Base-by-base conservation (phyloP, 2,888 invertebrate genomes). In the Acanthosepion esculentum region DNA sequence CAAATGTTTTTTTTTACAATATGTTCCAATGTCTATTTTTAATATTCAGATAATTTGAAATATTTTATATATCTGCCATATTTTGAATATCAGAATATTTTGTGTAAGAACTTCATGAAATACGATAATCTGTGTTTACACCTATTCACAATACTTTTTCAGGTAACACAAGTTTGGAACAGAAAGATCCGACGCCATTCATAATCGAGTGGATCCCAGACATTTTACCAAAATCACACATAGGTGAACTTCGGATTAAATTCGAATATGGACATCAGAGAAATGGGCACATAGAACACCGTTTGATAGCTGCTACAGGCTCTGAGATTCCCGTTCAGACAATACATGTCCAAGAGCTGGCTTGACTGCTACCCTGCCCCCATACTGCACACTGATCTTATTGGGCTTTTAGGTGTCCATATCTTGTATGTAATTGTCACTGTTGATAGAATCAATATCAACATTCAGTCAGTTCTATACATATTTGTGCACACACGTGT, bases 141-240 rank as follows among this genome's bases (percentile, higher is more conserved):
- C 15, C 41, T 18, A 26, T 48, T 8, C 7, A 1, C 26, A 92
- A 92, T 59, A 95, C 94, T 64, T n/a, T 94, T 94, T 10, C 96
- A 98, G 98, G 98, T 94, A 97, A 98, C 96, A 98, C 98, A 64
- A 97, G 98, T 53, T 97, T 98, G 78, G 98, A 98, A 96, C 98
- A 98, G 96, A 97, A 98, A 95, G 98, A 98, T 94, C 98, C 98
- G 95, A 98, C 98, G 94, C 98, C 98, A 41, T 98, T 98, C 96
- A 97, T 98, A 55, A 98, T 98, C 92, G 98, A 98, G 97, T 98
- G 98, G 98, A 98, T 98, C 95, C 98, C 98, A 0, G 98, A 98
- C 96, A 98, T 98, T 94, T 97, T 98, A 94, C 98, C 98, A 15
- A 97, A 98, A 95, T 98, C 98, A 78, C 98, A 98, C 96, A 98